A percentile compares a stretch with the other conserved stretches of the same genome.
These are phyloP conservation scores for Heterodera schachtii DNA, from an alignment of 1,140 invertebrate genomes.

Conservation along the genomic window DNA sequence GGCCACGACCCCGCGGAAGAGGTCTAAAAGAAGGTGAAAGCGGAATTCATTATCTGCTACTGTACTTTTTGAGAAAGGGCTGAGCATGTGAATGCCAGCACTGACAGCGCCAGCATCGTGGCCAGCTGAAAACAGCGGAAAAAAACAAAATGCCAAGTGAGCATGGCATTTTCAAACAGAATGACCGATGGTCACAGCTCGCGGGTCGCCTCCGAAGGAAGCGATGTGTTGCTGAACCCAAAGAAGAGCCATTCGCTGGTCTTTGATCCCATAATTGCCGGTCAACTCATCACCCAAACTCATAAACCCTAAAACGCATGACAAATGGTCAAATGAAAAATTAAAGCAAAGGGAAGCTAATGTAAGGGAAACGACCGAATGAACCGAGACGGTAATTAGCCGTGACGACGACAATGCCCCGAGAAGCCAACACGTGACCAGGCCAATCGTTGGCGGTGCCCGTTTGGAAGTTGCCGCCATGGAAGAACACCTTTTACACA, in stretches of 20 bases:
- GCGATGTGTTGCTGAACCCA: conserved; percentile 66
- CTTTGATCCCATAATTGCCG: conserved; percentile 74
- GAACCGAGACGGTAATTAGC: conserved; percentile 95
- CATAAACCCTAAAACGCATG: conserved; percentile 51
- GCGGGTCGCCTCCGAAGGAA: conserved; percentile 67
- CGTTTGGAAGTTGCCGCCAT: conserved; percentile 35
- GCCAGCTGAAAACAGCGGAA: conserved; percentile 67
- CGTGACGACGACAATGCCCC: conserved; percentile 89
- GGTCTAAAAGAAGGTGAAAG: conserved; percentile 45
- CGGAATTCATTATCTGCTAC: background rate
- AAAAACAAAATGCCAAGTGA: background rate
- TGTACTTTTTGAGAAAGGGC: conserved; percentile 70
- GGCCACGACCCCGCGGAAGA: conserved; percentile 58
- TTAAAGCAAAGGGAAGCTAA: too few relatives aligned
- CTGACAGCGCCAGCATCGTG: conserved; percentile 79
- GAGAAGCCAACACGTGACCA: conserved; percentile 71
- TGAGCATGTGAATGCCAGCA: conserved; percentile 77
- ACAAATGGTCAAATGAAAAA: background rate
- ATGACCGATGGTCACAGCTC: conserved; percentile 69
- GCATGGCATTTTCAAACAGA: conserved; percentile 4
- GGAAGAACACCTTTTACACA: conserved; percentile 3
- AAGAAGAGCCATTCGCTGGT: conserved; percentile 81
- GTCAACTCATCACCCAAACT: conserved; percentile 55
- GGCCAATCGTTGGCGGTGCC: conserved; percentile 49
- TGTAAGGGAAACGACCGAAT: conserved; percentile 67